Base-by-base conservation (phyloP, 2,113 vertebrate species). In the Tautogolabrus adspersus region DNA sequence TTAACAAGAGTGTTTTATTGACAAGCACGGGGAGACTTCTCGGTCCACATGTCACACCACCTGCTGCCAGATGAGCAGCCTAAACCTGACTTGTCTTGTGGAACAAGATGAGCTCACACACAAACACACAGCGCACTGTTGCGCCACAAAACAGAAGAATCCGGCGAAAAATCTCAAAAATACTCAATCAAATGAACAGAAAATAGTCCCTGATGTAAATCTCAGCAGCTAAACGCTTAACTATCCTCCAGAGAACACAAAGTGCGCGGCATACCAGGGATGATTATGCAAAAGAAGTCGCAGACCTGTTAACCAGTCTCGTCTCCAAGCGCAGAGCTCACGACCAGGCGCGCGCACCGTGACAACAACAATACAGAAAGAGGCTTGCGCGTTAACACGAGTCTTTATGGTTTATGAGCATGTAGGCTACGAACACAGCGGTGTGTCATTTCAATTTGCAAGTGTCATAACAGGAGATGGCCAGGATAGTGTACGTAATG, bases 231-330 rank as follows among this genome's bases (percentile, higher is more conserved):
- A 13, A 10, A 10, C 1, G 23, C 30, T 62, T 13, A 19, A 2
- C 18, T n/a, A 1, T 77, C 52, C 38, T 1, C 77, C 37, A 34
- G 70, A 42, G 75, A 72, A 75, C 47, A 69, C 34, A 15, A 58
- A 47, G 61, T 23, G n/a, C 19, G 75, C 52, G 11, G 26, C 46
- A 38, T 10, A 55, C 18, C 34, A 46, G 67, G 40, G 56, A 62
- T 55, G 60, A 75, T 70, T 55, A 52, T 46, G 75, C 65, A 51
- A 77, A 83, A 65, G 26, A 37, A 49, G 78, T 44, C 56, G 52
- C 75, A 72, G 78, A 90, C 87, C 88, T 89, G 88, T 90, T 89
- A 85, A 84, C 86, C 76, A 46, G 37, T 1, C 51, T 19, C 22
- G 63, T 51, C 76, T 75, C 59, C 30, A 65, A 38, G 54, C 64